Evolutionary conservation across 2,113 vertebrate genomes (phyloP).

Genomic region (Perca flavescens): DNA sequence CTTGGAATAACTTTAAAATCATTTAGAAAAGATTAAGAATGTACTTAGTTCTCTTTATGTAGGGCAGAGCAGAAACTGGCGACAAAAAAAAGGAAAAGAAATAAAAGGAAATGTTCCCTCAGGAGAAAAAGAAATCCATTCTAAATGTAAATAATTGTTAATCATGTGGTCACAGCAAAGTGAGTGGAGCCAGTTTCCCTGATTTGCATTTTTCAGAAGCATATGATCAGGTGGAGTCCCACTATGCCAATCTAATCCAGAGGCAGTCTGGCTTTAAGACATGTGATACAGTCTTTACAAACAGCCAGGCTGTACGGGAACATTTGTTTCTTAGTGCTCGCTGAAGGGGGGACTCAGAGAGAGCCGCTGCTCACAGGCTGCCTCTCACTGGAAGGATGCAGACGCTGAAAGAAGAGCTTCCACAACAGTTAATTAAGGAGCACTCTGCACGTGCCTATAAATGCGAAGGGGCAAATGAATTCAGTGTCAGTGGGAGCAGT

Average conservation of each 20-base stretch:
- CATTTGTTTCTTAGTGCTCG: conserved; percentile 83
- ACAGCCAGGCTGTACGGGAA: conserved; percentile 82
- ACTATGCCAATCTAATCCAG: conserved; percentile 74
- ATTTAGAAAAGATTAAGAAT: not conserved
- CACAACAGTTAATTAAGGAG: conserved; percentile 76
- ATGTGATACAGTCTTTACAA: conserved; percentile 84
- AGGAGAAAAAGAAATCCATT: conserved; percentile 38
- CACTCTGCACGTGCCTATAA: conserved; percentile 75
- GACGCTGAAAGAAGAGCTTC: conserved; percentile 75
- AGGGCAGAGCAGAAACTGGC: conserved; percentile 6
- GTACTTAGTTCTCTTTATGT: conserved; percentile 7
- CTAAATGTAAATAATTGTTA: conserved; percentile 68
- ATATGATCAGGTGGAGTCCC: conserved; percentile 67
- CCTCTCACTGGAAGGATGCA: conserved; percentile 81
- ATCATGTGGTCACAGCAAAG: conserved; percentile 49
- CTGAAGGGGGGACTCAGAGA: conserved; percentile 79
- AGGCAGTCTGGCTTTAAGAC: conserved; percentile 92
- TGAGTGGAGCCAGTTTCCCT: conserved; percentile 47
- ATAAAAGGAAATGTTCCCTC: conserved; percentile 20
- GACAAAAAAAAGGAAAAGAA: not conserved
- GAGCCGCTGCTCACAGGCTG: conserved; percentile 76
- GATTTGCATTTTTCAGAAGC: conserved; percentile 67
- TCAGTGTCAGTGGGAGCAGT: conserved; percentile 82
- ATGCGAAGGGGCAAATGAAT: conserved; percentile 78
- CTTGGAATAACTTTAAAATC: conserved; percentile 25